phyloP scores from a whole-genome alignment of 2,797 vertebrate genomes.

The Danio albolineatus region DNA sequence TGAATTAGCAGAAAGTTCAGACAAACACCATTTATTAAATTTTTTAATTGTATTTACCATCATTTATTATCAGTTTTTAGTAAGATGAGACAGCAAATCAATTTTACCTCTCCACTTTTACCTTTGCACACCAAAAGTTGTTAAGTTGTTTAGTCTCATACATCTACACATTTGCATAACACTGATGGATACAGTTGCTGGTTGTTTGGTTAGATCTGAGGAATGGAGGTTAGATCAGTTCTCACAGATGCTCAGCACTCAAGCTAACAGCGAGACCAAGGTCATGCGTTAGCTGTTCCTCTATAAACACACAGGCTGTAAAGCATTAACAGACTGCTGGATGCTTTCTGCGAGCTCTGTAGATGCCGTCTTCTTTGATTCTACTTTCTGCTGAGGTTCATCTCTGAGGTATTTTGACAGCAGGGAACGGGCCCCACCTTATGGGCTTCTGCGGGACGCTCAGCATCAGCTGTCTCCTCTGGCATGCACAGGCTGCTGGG shows the following conservation, averaged over 20 bases:
- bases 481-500: conserved; percentile 17
- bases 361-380: background rate
- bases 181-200: conserved; percentile 18
- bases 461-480: conserved; percentile 46
- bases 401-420: conserved; percentile 25
- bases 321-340: conserved; percentile 46
- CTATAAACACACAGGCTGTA: conserved; percentile 53
- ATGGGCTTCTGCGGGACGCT: background rate
- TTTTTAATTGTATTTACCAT: background rate
- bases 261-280: conserved; percentile 30
- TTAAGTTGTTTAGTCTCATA: conserved; percentile 24
- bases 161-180: conserved; percentile 32
- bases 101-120: background rate
- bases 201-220: conserved; percentile 41
- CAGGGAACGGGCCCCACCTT: conserved; percentile 18
- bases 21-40: background rate
- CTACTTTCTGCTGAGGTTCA: background rate
- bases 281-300: conserved; percentile 36
- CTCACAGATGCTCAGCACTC: background rate
- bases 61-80: background rate
- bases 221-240: conserved; percentile 10
- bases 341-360: background rate
- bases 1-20: background rate
- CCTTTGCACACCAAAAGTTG: background rate
- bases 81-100: background rate